Base-by-base conservation (phyloP, 1,140 invertebrate species). In the Ips nitidus region DNA sequence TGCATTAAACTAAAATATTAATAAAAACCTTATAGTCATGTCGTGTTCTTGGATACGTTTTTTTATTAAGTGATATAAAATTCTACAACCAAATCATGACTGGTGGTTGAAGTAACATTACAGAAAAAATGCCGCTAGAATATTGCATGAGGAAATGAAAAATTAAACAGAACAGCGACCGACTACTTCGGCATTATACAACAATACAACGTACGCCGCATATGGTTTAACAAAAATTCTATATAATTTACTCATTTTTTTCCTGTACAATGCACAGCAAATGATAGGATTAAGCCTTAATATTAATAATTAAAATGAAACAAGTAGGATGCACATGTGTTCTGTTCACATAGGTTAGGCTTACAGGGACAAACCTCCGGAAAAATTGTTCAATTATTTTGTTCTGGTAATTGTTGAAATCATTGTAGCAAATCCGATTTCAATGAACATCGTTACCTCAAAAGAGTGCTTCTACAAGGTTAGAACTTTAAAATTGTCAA, bases 231-330 rank as follows among this genome's bases (percentile, higher is more conserved):
- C 39, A 73, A 75, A 77, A 77, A 77, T 77, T 72, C 70, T 76
- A 77, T 77, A 74, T 77, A 76, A 77, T 77, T 77, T 76, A 58
- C 63, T 70, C 71, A 74, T 73, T 77, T 77, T 76, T 70, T 77
- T 75, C 71, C 76, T 71, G 71, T 76, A 76, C 73, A 77, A 74
- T 75, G 76, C 72, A 76, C 75, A 70, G 69, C 57, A 77, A 77
- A 77, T 77, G 70, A 76, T 77, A 76, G 75, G 75, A 76, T 71
- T 61, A 73, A 65, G 67, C 62, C 42, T 50, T 77, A 77, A 77
- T 77, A 76, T 76, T 71, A 76, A 77, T 77, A 77, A 77, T 77
- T 77, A 77, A 68, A 62, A 42, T 52, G 71, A 60, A 70, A 73
- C 70, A 77, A 76, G 75, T 77, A 77, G 76, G 72, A 75, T 74